These are phyloP conservation scores for Yponomeuta evonymella DNA, from an alignment of 2,888 invertebrate genomes.

Conservation along the genomic window DNA sequence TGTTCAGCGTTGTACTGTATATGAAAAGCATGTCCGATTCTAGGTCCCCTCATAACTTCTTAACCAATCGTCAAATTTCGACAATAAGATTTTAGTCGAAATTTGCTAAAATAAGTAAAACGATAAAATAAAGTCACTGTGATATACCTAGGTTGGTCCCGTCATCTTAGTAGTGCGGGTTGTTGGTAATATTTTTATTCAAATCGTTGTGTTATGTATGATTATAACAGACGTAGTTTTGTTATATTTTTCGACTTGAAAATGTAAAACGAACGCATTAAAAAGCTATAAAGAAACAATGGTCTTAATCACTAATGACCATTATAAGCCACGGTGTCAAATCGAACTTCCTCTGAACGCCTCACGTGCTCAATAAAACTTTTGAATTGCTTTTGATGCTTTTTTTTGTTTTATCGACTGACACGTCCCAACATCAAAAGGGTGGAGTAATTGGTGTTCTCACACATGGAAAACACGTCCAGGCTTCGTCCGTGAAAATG, in stretches of 20 bases:
- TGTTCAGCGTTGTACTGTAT: no score
- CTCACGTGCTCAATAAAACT: background rate
- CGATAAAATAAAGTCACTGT: no score
- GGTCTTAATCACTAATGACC: background rate
- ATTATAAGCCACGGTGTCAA: background rate
- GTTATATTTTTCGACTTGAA: background rate
- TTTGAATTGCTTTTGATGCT: background rate
- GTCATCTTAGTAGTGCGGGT: no score
- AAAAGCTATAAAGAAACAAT: background rate
- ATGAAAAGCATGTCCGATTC: no score
- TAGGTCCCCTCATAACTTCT: no score
- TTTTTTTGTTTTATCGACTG: background rate
- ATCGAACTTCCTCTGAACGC: background rate
- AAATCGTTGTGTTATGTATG: no score
- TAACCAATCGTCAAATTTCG: no score
- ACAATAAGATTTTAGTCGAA: no score
- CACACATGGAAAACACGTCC: background rate
- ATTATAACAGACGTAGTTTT: no score
- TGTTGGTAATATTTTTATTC: no score
- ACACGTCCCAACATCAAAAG: constrained; percentile 5
- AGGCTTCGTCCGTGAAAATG: background rate
- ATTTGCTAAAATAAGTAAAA: no score
- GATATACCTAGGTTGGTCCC: no score
- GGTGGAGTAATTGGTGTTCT: constrained; percentile 2
- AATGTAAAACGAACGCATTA: background rate